Evolutionary conservation across 2,797 vertebrate genomes (phyloP).

Genomic region (Vultur gryphus): DNA sequence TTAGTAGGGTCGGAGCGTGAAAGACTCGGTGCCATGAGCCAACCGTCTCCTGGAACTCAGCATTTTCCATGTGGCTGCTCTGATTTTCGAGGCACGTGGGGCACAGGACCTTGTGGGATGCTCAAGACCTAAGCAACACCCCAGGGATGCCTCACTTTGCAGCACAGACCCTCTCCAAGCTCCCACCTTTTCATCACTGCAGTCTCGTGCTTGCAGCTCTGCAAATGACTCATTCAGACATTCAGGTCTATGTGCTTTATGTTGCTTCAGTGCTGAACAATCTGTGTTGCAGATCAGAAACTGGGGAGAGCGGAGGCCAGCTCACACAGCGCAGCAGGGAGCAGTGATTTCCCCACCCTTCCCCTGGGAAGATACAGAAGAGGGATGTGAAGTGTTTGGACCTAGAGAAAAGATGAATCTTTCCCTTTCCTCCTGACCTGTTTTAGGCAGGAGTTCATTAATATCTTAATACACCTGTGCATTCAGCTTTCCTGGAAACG

Average conservation of each 20-base stretch:
- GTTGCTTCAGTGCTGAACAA: neutral
- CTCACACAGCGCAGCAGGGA: neutral
- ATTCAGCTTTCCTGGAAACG: neutral
- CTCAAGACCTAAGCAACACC: neutral
- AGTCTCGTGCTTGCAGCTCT: conserved; percentile 6
- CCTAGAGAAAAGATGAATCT: neutral
- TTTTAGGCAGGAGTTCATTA: neutral
- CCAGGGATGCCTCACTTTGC: neutral
- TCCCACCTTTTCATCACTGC: neutral
- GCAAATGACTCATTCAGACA: conserved; percentile 38
- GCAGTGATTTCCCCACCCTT: neutral
- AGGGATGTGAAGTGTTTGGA: neutral
- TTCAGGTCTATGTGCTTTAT: neutral
- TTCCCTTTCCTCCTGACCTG: neutral
- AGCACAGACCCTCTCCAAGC: neutral
- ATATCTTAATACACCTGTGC: neutral
- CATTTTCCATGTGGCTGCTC: neutral
- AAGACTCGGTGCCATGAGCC: neutral
- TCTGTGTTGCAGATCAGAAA: conserved; percentile 16
- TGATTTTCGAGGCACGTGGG: neutral
- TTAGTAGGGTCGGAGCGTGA: neutral
- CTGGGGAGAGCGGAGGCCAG: neutral
- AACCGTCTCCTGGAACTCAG: neutral
- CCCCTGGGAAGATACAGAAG: neutral
- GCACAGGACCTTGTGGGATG: neutral